phyloP scores from a whole-genome alignment of 2,113 vertebrate genomes.

The Elgaria multicarinata region DNA sequence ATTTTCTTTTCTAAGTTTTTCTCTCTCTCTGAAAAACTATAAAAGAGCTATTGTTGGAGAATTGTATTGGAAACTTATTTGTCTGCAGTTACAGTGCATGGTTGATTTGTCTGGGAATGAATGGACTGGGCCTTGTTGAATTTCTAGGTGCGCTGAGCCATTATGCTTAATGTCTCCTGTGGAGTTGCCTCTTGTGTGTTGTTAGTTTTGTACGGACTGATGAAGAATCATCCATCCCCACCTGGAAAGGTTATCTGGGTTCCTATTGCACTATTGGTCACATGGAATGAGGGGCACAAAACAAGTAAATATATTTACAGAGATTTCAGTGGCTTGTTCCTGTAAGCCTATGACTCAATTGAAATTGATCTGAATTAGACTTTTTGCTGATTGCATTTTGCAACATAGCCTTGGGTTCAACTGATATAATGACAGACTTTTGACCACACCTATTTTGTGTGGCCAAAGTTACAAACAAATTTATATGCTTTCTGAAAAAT shows the following conservation, averaged over 20 bases:
- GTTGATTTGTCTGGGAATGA: constrained; percentile 16
- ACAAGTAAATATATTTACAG: neutral
- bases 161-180: constrained; percentile 13
- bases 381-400: neutral
- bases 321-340: neutral
- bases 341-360: neutral
- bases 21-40: neutral
- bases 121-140: constrained; percentile 13
- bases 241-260: neutral
- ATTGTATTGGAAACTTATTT: constrained; percentile 30
- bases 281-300: neutral
- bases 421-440: neutral
- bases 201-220: constrained; percentile 37
- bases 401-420: neutral
- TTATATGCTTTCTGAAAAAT: neutral
- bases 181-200: constrained; percentile 45
- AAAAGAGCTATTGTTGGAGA: neutral
- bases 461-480: neutral
- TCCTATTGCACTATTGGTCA: neutral
- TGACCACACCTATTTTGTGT: neutral
- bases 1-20: neutral
- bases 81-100: neutral
- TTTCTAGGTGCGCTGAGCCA: constrained; percentile 22
- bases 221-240: neutral
- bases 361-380: neutral